These are phyloP conservation scores for Pentamera pediparva DNA, from an alignment of 53 echinoderm and acorn worm genomes.

Conservation along the genomic window DNA sequence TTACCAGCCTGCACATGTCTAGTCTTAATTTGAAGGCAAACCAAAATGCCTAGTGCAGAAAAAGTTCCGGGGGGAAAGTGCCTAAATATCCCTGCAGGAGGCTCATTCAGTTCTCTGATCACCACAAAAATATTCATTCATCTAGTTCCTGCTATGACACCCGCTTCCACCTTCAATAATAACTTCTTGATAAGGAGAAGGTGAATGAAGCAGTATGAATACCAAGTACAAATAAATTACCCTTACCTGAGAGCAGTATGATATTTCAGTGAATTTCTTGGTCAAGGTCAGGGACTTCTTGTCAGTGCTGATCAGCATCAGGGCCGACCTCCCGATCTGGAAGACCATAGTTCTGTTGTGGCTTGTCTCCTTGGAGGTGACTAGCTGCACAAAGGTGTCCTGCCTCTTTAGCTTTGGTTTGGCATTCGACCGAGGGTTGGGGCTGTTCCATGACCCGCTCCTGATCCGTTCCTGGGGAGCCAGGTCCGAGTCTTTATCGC, in stretches of 20 bases:
- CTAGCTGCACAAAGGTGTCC: constrained; percentile 36
- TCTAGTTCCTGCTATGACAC: no score
- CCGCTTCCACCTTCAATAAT: no score
- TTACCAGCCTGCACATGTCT: no score
- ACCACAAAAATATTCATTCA: no score
- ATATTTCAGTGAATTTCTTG: constrained; percentile 93
- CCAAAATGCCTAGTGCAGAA: no score
- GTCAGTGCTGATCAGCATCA: constrained; percentile 88
- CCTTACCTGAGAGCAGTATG: constrained; percentile 95
- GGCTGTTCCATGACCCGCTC: not conserved
- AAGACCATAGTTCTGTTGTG: constrained; percentile 93
- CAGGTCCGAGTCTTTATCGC: constrained; percentile 8
- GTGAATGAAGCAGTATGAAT: not conserved
- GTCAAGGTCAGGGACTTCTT: constrained; percentile 84
- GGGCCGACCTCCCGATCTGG: constrained; percentile 75
- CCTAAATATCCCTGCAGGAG: no score
- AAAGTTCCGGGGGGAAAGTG: no score
- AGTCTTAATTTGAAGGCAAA: no score
- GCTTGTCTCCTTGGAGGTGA: constrained; percentile 42
- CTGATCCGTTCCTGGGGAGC: constrained; percentile 6
- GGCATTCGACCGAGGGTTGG: constrained; percentile 1
- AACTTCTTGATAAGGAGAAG: not conserved
- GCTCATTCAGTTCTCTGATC: no score
- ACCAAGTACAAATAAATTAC: not conserved
- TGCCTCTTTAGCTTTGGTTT: constrained; percentile 2